Evolutionary conservation across 2,113 vertebrate species (phyloP).

Genomic region (Sylvicapra grimmia): DNA sequence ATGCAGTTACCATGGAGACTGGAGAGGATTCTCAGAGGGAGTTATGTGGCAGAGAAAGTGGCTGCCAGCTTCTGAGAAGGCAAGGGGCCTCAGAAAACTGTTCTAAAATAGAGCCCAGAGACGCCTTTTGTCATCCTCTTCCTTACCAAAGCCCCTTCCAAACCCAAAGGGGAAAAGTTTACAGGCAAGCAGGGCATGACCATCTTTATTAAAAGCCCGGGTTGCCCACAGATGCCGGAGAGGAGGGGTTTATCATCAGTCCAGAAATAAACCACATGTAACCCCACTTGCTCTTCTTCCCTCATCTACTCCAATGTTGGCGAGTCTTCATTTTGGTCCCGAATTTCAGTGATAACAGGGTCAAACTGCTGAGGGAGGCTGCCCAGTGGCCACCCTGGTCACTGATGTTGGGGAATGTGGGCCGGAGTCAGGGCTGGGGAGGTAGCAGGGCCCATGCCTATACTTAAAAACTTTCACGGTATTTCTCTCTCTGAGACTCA

Average conservation of each 20-base stretch:
- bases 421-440: neutral
- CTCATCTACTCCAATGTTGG: neutral
- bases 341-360: neutral
- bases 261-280: neutral
- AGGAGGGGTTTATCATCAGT: neutral
- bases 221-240: neutral
- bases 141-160: neutral
- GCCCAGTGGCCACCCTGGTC: neutral
- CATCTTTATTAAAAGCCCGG: neutral
- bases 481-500: neutral
- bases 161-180: neutral
- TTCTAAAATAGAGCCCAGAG: slow-evolving; percentile 30
- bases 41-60: slow-evolving; percentile 4
- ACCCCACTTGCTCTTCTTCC: neutral
- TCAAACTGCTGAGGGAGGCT: neutral
- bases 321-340: neutral
- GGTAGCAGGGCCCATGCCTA: neutral
- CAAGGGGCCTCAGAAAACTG: neutral
- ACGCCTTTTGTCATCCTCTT: neutral
- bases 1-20: slow-evolving; percentile 84
- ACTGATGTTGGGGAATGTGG: neutral
- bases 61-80: slow-evolving; percentile 40
- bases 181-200: neutral
- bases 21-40: slow-evolving; percentile 57
- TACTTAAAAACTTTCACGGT: neutral